A percentile compares a stretch with the other conserved stretches of the same genome.
phyloP scores from a whole-genome alignment of 2,113 vertebrate genomes.

The Aegithalos caudatus region DNA sequence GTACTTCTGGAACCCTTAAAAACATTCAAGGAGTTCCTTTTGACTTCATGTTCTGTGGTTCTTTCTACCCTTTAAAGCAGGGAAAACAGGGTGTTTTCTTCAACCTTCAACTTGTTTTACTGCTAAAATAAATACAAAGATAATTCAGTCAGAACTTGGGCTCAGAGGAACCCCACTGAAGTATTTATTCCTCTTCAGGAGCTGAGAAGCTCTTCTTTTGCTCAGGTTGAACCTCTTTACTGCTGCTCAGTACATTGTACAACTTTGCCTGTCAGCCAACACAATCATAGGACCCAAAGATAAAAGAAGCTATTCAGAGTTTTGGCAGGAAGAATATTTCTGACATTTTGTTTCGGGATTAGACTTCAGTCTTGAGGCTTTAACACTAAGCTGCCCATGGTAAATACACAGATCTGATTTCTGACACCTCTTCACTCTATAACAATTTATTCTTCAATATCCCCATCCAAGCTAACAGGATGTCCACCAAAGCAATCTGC shows the following conservation, averaged over 20 bases:
- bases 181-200: background rate
- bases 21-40: conserved; percentile 7
- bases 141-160: background rate
- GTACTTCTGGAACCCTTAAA: conserved; percentile 27
- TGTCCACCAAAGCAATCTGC: background rate
- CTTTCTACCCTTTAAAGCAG: background rate
- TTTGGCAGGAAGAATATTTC: conserved; percentile 10
- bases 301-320: conserved; percentile 35
- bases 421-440: background rate
- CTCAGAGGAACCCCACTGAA: background rate
- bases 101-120: background rate
- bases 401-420: background rate
- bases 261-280: background rate
- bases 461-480: background rate
- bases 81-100: background rate
- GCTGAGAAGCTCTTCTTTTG: background rate
- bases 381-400: background rate
- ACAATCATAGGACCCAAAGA: background rate
- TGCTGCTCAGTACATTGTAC: background rate
- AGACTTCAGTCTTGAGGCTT: background rate
- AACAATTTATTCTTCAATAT: background rate
- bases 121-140: conserved; percentile 20
- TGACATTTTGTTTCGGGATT: conserved; percentile 13
- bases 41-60: background rate
- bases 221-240: background rate